Base-by-base conservation (phyloP, 2,113 vertebrate genomes). In the Centropristis striata region DNA sequence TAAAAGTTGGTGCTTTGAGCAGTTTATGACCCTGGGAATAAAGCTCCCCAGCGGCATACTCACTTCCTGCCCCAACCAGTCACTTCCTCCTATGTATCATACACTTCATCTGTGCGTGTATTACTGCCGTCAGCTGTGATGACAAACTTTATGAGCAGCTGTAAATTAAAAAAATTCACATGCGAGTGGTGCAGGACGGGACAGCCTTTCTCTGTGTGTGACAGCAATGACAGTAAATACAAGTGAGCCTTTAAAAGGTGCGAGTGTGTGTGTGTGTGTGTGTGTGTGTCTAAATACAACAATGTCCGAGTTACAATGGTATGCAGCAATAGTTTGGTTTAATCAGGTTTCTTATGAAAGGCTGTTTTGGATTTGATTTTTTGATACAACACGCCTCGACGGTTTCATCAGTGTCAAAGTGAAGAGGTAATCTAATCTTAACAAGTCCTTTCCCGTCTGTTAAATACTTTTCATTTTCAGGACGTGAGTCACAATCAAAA, bases 61-160 rank as follows among this genome's bases (percentile, higher is more conserved):
- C 0, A 44, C 76, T 84, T 90, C 86, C 86, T 86, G 79, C 68
- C n/a, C 36, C 74, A 28, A 39, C 28, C 5, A 41, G 28, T 63
- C 64, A 82, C 47, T 71, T 88, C 79, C 84, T 83, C 37, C 36
- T 65, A 25, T 60, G 44, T 57, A 14, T 28, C 51, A 37, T 39
- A 20, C 3, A n/a, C 25, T 47, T 15, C 1, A 7, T 75, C 0
- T 41, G 25, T 36, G 23, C 12, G 27, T 32, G 25, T 42, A 50
- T 54, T 10, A 11, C n/a, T 15, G 23, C 25, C 13, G 6, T 47
- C 75, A 37, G 65, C 37, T 63, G 18, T 27, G 61, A 37, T 32
- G 28, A 59, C 13, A 59, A 36, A 75, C 36, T 66, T 72, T 47
- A 53, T 1, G 2, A 59, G 25, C 1, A 0, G 46, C 13, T 14